A percentile compares a stretch with the other conserved stretches of the same genome.
These are phyloP conservation scores for Drosophila fungiperda DNA, from an alignment of 2,888 invertebrate species.

Conservation along the genomic window DNA sequence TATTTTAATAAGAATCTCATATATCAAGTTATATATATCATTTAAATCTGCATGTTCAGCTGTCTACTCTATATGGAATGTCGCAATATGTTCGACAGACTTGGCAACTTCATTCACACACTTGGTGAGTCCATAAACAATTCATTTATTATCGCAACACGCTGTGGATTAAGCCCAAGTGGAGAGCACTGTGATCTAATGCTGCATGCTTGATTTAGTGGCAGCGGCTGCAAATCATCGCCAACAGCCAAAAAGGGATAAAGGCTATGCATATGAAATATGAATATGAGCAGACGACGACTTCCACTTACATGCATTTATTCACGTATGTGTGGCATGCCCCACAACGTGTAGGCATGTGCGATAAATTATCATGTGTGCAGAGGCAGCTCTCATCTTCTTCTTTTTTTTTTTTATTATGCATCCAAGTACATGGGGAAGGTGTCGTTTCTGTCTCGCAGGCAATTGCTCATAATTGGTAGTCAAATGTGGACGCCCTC, in stretches of 20 bases:
- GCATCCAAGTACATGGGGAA: slow-evolving; percentile 33
- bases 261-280: slow-evolving; percentile 47
- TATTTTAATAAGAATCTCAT: not conserved
- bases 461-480: slow-evolving; percentile 80
- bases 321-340: slow-evolving; percentile 40
- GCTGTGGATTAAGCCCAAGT: slow-evolving; percentile 55
- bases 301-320: slow-evolving; percentile 10
- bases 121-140: slow-evolving; percentile 73
- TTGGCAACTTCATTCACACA: slow-evolving; percentile 40
- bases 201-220: slow-evolving; percentile 81
- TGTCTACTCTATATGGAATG: not conserved
- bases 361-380: slow-evolving; percentile 80
- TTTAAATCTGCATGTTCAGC: not conserved
- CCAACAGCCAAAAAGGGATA: slow-evolving; percentile 58
- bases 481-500: slow-evolving; percentile 61
- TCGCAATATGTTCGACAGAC: slow-evolving; percentile 50
- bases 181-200: slow-evolving; percentile 73
- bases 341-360: slow-evolving; percentile 80
- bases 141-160: slow-evolving; percentile 78
- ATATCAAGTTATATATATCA: not conserved
- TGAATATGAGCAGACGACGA: slow-evolving; percentile 62
- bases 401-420: slow-evolving; percentile 14
- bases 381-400: slow-evolving; percentile 19
- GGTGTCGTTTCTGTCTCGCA: slow-evolving; percentile 41
- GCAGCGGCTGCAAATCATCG: slow-evolving; percentile 84